Conservation (phyloP, 2,113 vertebrate species). For the Pholis gunnellus region DNA sequence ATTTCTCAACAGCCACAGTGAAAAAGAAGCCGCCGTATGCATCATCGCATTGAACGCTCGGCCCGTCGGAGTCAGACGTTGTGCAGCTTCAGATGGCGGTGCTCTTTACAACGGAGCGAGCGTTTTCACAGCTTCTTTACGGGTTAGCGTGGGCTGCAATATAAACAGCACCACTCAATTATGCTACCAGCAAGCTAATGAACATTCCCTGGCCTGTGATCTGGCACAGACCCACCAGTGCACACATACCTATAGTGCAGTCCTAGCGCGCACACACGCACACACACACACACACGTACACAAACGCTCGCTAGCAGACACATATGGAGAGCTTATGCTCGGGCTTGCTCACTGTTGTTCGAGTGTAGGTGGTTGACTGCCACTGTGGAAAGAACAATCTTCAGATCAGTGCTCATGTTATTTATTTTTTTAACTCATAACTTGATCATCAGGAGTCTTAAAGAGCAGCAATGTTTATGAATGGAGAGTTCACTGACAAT, state of each 20-base stretch:
- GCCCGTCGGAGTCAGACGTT: constrained; percentile 23
- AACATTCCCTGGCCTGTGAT: constrained; percentile 36
- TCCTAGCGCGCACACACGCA: background rate
- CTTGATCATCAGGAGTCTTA: background rate
- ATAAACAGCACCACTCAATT: constrained; percentile 67
- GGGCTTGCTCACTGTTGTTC: constrained; percentile 1
- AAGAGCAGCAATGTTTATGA: background rate
- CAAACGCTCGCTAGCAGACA: background rate
- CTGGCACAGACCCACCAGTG: constrained; percentile 19
- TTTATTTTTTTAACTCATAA: too few species aligned
- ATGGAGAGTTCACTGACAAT: background rate
- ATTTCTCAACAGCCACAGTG: constrained; percentile 3
- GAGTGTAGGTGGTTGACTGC: constrained; percentile 5
- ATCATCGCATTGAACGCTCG: constrained; percentile 19
- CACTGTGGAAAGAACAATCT: background rate
- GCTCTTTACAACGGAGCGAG: constrained; percentile 52
- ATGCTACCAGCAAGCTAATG: constrained; percentile 45
- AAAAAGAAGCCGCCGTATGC: constrained; percentile 28
- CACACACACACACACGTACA: constrained; percentile 7
- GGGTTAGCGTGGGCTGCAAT: constrained; percentile 54
- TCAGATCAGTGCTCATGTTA: background rate
- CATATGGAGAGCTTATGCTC: constrained; percentile 16
- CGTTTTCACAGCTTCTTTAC: constrained; percentile 66
- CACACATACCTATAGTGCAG: constrained; percentile 1
- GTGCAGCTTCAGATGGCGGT: constrained; percentile 45